phyloP scores from a whole-genome alignment of 2,888 invertebrate genomes.

The Leptopilina syphax region DNA sequence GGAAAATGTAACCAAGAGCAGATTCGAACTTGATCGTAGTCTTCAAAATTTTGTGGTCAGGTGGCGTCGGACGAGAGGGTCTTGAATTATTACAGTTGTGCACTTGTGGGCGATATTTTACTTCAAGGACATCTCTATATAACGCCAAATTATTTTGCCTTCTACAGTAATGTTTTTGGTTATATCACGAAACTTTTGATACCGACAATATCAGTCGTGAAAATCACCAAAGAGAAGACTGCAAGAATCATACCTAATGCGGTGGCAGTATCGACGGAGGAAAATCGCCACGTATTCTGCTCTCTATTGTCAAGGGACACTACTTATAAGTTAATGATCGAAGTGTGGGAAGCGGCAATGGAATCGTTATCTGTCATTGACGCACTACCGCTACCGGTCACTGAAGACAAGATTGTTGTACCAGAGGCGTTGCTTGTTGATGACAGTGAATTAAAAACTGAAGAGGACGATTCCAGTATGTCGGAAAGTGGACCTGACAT shows the following conservation, averaged over 20 bases:
- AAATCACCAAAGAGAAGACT: conserved; percentile 95
- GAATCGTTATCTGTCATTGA: conserved; percentile 74
- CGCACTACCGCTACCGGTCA: conserved; percentile 69
- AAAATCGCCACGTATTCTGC: conserved; percentile 91
- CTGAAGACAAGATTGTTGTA: conserved; percentile 63
- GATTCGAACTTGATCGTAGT: conserved; percentile 65
- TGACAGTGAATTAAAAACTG: conserved; percentile 70
- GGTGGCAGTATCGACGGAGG: conserved; percentile 90
- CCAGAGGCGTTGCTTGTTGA: conserved; percentile 70
- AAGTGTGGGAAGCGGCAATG: conserved; percentile 87
- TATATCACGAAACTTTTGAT: conserved; percentile 95
- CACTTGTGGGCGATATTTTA: conserved; percentile 93
- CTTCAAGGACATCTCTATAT: conserved; percentile 96
- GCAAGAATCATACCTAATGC: conserved; percentile 97
- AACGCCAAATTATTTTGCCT: conserved; percentile 95
- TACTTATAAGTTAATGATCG: conserved; percentile 91
- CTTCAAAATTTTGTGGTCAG: conserved; percentile 69
- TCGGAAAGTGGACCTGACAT: conserved; percentile 76
- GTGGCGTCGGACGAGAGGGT: conserved; percentile 91
- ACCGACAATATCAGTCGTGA: conserved; percentile 89
- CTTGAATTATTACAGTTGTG: conserved; percentile 95
- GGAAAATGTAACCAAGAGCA: conserved; percentile 55
- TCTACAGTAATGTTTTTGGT: conserved; percentile 97
- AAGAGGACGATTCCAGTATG: conserved; percentile 76
- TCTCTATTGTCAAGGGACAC: conserved; percentile 93